Evolutionary conservation across 2,113 vertebrate genomes (phyloP), one percentile per base, ranked within the genome.

Genomic region (Setophaga petechia): DNA sequence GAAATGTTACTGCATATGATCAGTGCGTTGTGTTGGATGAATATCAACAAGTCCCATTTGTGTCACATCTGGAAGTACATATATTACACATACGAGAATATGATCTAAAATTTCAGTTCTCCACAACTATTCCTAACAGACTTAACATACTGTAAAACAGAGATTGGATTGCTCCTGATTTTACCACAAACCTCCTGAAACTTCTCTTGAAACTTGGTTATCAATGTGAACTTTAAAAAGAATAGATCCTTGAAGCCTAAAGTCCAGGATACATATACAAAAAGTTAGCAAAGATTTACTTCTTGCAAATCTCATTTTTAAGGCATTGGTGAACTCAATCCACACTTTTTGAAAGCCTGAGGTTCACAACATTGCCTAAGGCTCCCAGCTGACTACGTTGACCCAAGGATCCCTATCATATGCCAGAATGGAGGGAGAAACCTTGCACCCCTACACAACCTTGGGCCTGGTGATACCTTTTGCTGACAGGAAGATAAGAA

Each of bases 31-130:
- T 90, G 59, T 73, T 83, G 82, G 82, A 84, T 52, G 65, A 80
- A 21, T 52, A 74, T 67, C 87, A 95, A 10, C 30, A 77, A 68
- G 39, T 74, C 72, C 37, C 68, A 63, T 55, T 93, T 59, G 72
- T 80, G 39, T 84, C 57, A 90, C 82, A 86, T 95, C 75, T 95
- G 79, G 75, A 94, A 93, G 59, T n/a, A 69, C 41, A 51, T 27
- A 41, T 11, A 88, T 31, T 75, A 55, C 30, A 67, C 30, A 30
- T 20, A 58, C 46, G 21, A 58, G 33, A 75, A 84, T 78, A 84
- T 7, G 2, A 80, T 41, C 8, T 43, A 66, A 91, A 86, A 75
- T 43, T 88, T 90, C 46, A 72, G 37, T 65, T 73, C 72, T 75
- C 17, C 51, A 41, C 11, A 31, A 90, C 27, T 61, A 6, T 44